Evolutionary conservation across 1,140 invertebrate genomes (phyloP).

Genomic region (Zaprionus camerounensis): DNA sequence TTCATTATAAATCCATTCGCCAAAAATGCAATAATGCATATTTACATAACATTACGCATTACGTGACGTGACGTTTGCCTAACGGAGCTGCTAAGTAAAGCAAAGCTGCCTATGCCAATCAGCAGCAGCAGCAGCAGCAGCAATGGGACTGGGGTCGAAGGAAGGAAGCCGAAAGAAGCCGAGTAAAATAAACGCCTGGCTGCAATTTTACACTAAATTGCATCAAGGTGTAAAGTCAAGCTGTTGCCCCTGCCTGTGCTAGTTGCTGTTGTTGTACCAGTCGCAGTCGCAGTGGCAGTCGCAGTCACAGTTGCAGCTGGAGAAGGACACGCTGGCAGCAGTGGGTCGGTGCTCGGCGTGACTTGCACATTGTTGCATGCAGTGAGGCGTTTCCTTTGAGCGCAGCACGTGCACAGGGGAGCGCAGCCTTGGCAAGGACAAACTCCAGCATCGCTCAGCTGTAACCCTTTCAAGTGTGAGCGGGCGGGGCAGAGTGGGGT

Average conservation of each 20-base stretch:
- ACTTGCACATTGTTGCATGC: slow-evolving; percentile 77
- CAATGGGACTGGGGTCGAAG: background rate
- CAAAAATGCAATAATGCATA: slow-evolving; percentile 12
- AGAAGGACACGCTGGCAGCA: slow-evolving; percentile 8
- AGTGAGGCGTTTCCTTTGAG: slow-evolving; percentile 72
- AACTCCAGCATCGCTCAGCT: slow-evolving; percentile 45
- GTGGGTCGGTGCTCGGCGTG: slow-evolving; percentile 52
- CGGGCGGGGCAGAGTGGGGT: background rate
- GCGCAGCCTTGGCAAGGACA: slow-evolving; percentile 1
- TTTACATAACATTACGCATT: slow-evolving; percentile 52
- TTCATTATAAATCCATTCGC: slow-evolving; percentile 13
- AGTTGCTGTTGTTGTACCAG: slow-evolving; percentile 19
- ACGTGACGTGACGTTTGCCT: slow-evolving; percentile 33
- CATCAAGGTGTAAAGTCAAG: slow-evolving; percentile 79
- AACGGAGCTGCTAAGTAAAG: slow-evolving; percentile 27
- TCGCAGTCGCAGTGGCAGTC: background rate
- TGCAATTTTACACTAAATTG: slow-evolving; percentile 78
- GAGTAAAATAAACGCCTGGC: slow-evolving; percentile 39
- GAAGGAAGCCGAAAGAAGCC: slow-evolving; percentile 28
- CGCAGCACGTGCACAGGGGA: slow-evolving; percentile 41
- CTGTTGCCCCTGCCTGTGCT: slow-evolving; percentile 28
- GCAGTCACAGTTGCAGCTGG: slow-evolving; percentile 11
- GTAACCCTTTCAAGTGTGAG: slow-evolving; percentile 39
- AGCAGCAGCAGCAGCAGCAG: slow-evolving; percentile 34
- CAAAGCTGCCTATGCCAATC: slow-evolving; percentile 50